Conservation (phyloP, 35 echinoderm and acorn worm genomes). For the Apostichopus parvimensis region DNA sequence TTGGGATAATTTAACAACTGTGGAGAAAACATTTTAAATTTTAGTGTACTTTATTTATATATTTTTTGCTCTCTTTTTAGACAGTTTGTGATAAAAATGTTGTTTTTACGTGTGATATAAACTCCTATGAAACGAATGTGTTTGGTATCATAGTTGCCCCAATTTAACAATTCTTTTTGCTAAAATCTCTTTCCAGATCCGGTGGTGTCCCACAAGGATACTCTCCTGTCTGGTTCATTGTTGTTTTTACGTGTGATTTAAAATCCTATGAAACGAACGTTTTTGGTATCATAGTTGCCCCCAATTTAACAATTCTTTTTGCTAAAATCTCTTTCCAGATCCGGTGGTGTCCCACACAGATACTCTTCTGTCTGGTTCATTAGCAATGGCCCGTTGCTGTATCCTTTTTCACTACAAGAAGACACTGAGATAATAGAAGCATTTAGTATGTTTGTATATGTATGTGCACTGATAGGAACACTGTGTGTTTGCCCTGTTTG, state of each 20-base stretch:
- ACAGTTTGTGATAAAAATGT: too few relatives aligned
- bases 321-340: constrained; percentile 58
- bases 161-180: too few relatives aligned
- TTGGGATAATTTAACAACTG: neutral
- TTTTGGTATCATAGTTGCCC: neutral
- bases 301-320: too few relatives aligned
- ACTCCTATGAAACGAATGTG: too few relatives aligned
- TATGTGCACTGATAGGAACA: neutral
- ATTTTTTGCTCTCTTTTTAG: too few relatives aligned
- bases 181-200: constrained; percentile 61
- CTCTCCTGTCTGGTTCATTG: constrained; percentile 85
- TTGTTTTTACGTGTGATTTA: too few relatives aligned
- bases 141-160: neutral
- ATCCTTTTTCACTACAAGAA: constrained; percentile 63
- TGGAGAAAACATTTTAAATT: neutral
- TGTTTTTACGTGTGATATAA: too few relatives aligned
- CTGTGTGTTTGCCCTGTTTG: too few relatives aligned
- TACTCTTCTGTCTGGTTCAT: constrained; percentile 81
- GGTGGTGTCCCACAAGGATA: constrained; percentile 84
- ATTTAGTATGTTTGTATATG: neutral
- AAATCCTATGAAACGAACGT: too few relatives aligned
- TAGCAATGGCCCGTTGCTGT: constrained; percentile 86
- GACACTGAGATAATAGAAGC: neutral
- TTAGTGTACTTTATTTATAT: too few relatives aligned
- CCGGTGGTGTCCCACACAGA: constrained; percentile 82